Base-by-base conservation (phyloP, 2,113 vertebrate genomes). In the Hippoglossus stenolepis region DNA sequence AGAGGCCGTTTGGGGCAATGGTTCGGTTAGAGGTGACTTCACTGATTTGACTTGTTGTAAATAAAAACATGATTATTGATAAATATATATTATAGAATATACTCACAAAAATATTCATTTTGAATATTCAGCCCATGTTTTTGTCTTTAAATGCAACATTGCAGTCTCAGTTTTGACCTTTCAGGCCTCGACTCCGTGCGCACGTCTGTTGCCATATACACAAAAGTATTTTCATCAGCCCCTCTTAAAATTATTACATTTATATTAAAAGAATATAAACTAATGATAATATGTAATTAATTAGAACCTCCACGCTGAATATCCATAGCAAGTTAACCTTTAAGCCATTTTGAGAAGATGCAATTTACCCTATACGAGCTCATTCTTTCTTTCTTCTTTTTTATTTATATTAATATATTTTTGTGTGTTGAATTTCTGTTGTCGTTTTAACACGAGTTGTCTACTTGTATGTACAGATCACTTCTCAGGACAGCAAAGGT, bases 401-500 rank as follows among this genome's bases (percentile, higher is more conserved):
- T 2, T 15, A 9, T 45, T 2, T 11, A 18, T 6, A 51, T 18
- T 5, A 9, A 21, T 24, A 12, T 57, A 21, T 57, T 24, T 57
- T 9, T 0, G 40, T 60, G 21, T 53, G 20, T 13, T 65, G 15
- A 38, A 6, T 53, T 0, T 59, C 9, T 4, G 13, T 28, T 7
- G 2, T 53, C 28, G n/a, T 67, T 11, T 62, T 2, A 51, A 51
- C 40, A 3, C 12, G 40, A 43, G 10, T 3, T 43, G 40, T 13
- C 40, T 13, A 51, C 47, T 12, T 47, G 13, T 17, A 2, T 18
- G 47, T 18, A 18, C 47, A 38, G 3, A 15, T 28, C 66, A 12
- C 15, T 28, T 11, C 40, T 80, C 54, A 1, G 11, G 17, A n/a
- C 67, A 20, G 54, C 57, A 91, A 86, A 91, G 90, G 91, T 90